Percentiles rank a stretch among this genome's conserved stretches.
phyloP scores from a whole-genome alignment of 1,140 invertebrate species.

The Magallana gigas region DNA sequence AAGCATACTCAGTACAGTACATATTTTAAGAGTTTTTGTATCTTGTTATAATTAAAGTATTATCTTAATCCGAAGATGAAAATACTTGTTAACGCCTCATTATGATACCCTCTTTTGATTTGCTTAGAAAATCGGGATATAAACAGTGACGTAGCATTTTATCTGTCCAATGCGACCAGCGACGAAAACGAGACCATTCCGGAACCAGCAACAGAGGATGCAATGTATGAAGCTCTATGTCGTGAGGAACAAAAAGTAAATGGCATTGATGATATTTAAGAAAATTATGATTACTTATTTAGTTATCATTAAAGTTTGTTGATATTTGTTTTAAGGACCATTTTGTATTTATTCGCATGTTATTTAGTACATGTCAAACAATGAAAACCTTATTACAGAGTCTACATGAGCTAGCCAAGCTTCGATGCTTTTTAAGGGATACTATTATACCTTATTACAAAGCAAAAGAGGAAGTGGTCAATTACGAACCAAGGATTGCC shows the following conservation, averaged over 20 bases:
- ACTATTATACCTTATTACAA: slow-evolving; percentile 46
- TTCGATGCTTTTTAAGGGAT: slow-evolving; percentile 20
- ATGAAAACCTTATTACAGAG: background rate
- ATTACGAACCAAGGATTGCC: slow-evolving; percentile 38
- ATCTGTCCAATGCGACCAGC: background rate
- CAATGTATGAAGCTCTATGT: slow-evolving; percentile 8
- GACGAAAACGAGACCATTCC: background rate
- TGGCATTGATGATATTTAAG: background rate
- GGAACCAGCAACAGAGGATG: background rate
- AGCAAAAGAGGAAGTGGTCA: slow-evolving; percentile 48
- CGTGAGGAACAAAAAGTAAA: slow-evolving; percentile 14
- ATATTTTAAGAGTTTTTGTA: no score
- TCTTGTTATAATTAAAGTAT: no score
- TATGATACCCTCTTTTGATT: no score
- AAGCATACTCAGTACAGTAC: no score
- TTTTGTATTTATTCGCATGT: no score
- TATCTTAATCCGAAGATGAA: no score
- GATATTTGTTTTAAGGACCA: background rate
- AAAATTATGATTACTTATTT: no score
- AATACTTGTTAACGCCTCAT: no score
- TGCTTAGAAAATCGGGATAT: background rate
- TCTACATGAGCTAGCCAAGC: background rate
- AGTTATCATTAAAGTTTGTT: background rate
- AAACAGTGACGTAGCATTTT: background rate
- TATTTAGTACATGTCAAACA: no score